phyloP scores from a whole-genome alignment of 2,888 invertebrate species.

The Notodonta dromedarius region DNA sequence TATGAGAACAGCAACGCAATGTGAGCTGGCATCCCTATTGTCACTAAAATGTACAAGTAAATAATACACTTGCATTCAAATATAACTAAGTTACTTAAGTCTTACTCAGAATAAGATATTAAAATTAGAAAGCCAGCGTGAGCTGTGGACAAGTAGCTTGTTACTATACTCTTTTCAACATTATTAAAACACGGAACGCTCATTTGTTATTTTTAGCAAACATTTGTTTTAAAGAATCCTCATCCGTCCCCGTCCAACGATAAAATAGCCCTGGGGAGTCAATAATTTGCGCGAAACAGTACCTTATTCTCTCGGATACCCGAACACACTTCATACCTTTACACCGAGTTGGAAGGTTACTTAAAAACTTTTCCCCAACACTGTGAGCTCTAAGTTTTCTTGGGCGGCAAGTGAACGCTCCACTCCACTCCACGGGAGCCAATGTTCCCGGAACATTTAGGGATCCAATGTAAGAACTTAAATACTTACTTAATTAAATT shows the following conservation, averaged over 20 bases:
- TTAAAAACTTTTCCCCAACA: conserved; percentile 42
- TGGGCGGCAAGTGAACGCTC: conserved; percentile 19
- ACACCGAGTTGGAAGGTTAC: conserved; percentile 45
- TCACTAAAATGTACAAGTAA: no score
- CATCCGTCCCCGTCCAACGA: not conserved
- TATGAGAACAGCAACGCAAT: no score
- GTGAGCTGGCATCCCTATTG: no score
- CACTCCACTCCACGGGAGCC: conserved; percentile 26
- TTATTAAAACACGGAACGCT: no score
- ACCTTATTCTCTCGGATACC: conserved; percentile 24
- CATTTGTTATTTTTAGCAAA: not conserved
- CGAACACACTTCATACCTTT: conserved; percentile 38
- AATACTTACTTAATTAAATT: conserved; percentile 27
- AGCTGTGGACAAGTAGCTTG: no score
- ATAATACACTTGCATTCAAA: no score
- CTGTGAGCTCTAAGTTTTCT: conserved; percentile 39
- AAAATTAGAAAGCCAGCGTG: no score
- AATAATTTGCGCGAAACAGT: conserved; percentile 10
- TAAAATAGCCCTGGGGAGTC: not conserved
- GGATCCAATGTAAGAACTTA: conserved; percentile 9
- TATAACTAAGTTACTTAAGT: no score
- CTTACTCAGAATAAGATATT: no score
- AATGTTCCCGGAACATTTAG: conserved; percentile 9
- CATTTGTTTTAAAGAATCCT: not conserved
- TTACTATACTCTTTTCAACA: no score